Evolutionary conservation across 1,140 invertebrate genomes (phyloP).

Genomic region (Leptoteleia sp.): DNA sequence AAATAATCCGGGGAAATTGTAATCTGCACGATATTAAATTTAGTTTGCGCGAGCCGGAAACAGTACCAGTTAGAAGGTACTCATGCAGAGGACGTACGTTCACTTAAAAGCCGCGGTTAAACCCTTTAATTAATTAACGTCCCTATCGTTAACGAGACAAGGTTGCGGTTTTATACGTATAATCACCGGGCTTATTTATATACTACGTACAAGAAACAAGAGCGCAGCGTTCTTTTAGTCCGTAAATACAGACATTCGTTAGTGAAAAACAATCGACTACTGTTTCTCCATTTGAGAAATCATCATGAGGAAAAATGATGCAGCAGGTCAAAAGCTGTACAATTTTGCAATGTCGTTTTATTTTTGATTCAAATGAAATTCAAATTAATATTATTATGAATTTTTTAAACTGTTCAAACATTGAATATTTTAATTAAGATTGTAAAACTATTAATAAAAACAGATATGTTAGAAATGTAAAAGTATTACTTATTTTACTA

Average conservation of each 20-base stretch:
- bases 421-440: no score
- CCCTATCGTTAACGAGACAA: constrained; percentile 68
- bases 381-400: no score
- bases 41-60: constrained; percentile 72
- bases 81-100: constrained; percentile 67
- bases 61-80: constrained; percentile 64
- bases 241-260: constrained; percentile 28
- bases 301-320: no score
- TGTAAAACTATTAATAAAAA: no score
- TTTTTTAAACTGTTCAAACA: no score
- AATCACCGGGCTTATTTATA: constrained; percentile 55
- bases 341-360: no score
- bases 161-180: constrained; percentile 60
- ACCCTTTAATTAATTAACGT: constrained; percentile 74
- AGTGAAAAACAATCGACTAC: constrained; percentile 39
- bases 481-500: no score
- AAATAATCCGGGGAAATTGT: constrained; percentile 76
- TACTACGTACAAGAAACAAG: constrained; percentile 31
- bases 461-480: no score
- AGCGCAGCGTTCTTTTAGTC: constrained; percentile 46
- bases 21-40: constrained; percentile 78
- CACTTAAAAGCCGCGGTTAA: constrained; percentile 73
- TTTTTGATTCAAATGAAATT: no score
- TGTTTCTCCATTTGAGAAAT: no score
- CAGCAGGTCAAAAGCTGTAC: no score